Evolutionary conservation across 2,888 invertebrate genomes (phyloP).

Genomic region (Augochlorella aurata): DNA sequence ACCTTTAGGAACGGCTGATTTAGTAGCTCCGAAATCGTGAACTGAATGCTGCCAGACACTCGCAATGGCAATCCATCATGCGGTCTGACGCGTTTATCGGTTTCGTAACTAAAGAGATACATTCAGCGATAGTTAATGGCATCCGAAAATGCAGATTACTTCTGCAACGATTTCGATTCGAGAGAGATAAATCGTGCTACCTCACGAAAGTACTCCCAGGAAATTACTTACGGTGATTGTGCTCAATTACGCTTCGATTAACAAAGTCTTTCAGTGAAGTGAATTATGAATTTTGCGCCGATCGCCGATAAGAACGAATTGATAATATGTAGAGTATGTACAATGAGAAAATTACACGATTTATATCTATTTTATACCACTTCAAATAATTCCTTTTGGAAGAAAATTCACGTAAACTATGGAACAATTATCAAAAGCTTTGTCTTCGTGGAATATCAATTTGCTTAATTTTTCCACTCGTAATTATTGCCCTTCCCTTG

Average conservation of each 20-base stretch:
- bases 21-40: slow-evolving; percentile 47
- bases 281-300: too few relatives aligned
- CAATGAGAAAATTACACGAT: too few relatives aligned
- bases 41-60: slow-evolving; percentile 27
- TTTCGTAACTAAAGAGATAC: slow-evolving; percentile 20
- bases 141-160: slow-evolving; percentile 15
- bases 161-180: not conserved
- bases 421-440: too few relatives aligned
- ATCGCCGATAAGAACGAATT: too few relatives aligned
- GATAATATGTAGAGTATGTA: too few relatives aligned
- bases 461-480: too few relatives aligned
- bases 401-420: too few relatives aligned
- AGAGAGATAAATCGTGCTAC: not conserved
- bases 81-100: slow-evolving; percentile 42
- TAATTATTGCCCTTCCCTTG: too few relatives aligned
- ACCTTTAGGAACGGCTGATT: slow-evolving; percentile 44
- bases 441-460: too few relatives aligned
- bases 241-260: not conserved
- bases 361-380: too few relatives aligned
- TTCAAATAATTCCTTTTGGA: too few relatives aligned
- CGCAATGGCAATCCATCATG: slow-evolving; percentile 52
- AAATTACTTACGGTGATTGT: not conserved
- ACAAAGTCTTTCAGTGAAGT: not conserved
- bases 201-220: not conserved
- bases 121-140: slow-evolving; percentile 13